phyloP scores from a whole-genome alignment of 2,888 invertebrate species.

The Liodrosophila aerea region DNA sequence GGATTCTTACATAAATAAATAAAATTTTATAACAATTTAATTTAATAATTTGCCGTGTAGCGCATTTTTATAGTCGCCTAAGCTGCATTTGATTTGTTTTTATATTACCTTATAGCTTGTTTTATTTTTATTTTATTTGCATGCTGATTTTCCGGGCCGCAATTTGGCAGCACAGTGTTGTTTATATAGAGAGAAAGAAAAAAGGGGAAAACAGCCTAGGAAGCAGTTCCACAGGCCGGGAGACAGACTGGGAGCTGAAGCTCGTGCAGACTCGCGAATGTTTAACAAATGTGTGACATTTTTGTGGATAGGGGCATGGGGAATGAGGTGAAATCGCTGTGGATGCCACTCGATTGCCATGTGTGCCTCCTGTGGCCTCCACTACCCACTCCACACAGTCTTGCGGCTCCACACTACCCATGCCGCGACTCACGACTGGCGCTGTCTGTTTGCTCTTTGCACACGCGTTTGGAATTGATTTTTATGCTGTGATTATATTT shows the following conservation, averaged over 20 bases:
- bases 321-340: constrained; percentile 7
- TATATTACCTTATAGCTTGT: constrained; percentile 36
- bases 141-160: constrained; percentile 67
- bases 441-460: constrained; percentile 65
- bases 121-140: constrained; percentile 70
- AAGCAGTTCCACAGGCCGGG: constrained; percentile 20
- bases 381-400: constrained; percentile 14
- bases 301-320: constrained; percentile 34
- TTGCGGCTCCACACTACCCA: constrained; percentile 5
- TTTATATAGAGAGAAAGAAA: constrained; percentile 45
- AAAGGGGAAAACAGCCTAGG: no score
- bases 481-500: constrained; percentile 78
- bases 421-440: constrained; percentile 29
- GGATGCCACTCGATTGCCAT: constrained; percentile 25
- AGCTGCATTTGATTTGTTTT: constrained; percentile 25
- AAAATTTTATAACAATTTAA: no score
- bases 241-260: constrained; percentile 20
- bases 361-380: constrained; percentile 15
- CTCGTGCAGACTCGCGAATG: constrained; percentile 66
- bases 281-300: constrained; percentile 78
- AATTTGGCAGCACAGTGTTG: constrained; percentile 61
- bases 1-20: no score
- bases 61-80: no score
- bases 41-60: no score
- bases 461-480: constrained; percentile 76